These are phyloP conservation scores for Manacus vitellinus DNA, from an alignment of 2,113 vertebrate genomes.

Conservation along the genomic window DNA sequence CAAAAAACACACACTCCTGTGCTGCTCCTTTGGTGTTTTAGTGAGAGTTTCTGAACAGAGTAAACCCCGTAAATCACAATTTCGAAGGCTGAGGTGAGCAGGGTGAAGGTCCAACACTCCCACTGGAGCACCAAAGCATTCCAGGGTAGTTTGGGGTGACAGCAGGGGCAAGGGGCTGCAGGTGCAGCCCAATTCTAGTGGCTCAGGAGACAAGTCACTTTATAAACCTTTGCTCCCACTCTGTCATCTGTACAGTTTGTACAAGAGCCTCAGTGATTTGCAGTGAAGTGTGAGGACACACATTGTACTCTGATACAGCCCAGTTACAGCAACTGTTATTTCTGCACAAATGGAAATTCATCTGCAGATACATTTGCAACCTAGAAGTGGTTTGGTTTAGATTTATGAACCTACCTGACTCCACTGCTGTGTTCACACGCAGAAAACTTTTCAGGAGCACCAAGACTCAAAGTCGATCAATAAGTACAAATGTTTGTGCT, in stretches of 20 bases:
- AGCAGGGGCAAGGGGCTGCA: constrained; percentile 6
- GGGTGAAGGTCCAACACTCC: neutral
- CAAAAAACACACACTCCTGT: neutral
- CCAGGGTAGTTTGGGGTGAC: neutral
- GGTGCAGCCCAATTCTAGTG: neutral
- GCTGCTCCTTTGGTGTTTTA: accelerated
- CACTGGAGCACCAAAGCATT: neutral
- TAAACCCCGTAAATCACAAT: neutral
- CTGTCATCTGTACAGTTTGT: neutral
- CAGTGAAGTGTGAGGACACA: neutral
- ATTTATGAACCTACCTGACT: neutral
- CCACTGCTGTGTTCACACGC: neutral
- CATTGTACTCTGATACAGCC: neutral
- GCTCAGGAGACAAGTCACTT: neutral
- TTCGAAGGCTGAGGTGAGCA: neutral
- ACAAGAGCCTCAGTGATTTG: neutral
- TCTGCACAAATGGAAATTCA: neutral
- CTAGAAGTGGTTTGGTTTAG: neutral
- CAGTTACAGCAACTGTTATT: neutral
- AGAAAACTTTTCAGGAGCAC: neutral
- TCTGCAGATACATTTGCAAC: neutral
- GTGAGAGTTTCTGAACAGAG: neutral
- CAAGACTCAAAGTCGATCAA: neutral
- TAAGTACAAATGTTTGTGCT: neutral
- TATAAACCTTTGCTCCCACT: neutral